phyloP scores from a whole-genome alignment of 2,113 vertebrate species.

The Pelobates fuscus region DNA sequence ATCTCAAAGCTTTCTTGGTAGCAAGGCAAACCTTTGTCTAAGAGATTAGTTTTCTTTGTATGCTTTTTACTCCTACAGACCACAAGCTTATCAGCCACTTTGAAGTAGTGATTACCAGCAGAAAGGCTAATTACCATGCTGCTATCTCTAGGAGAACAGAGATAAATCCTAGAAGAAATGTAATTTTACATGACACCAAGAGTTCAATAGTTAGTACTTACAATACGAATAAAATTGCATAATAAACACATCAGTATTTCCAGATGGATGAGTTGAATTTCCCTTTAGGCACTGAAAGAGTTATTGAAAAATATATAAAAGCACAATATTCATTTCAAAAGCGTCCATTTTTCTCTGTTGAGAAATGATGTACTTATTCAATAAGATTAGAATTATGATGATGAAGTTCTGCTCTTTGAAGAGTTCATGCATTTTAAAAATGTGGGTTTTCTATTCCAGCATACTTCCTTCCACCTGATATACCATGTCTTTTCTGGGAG shows the following conservation, averaged over 20 bases:
- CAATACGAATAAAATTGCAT: constrained; percentile 38
- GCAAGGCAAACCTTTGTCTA: constrained; percentile 7
- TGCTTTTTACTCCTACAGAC: constrained; percentile 1
- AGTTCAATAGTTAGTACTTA: constrained; percentile 47
- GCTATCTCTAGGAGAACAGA: constrained; percentile 39
- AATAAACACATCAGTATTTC: constrained; percentile 16
- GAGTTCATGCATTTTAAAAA: neutral
- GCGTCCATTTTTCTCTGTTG: neutral
- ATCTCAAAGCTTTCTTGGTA: neutral
- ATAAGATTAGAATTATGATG: neutral
- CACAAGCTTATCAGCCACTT: constrained; percentile 45
- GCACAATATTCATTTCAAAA: neutral
- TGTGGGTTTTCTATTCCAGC: neutral
- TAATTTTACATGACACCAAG: constrained; percentile 48
- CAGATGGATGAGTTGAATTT: neutral
- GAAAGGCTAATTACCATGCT: constrained; percentile 50
- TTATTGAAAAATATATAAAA: neutral
- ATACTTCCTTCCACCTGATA: neutral
- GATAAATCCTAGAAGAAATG: constrained; percentile 22
- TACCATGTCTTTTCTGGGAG: neutral
- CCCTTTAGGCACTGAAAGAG: neutral
- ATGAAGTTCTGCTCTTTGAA: neutral
- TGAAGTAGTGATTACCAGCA: constrained; percentile 46
- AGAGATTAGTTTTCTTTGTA: constrained; percentile 39
- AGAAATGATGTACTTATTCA: neutral